phyloP scores from a whole-genome alignment of 2,797 vertebrate genomes.

The Florisuga fusca region DNA sequence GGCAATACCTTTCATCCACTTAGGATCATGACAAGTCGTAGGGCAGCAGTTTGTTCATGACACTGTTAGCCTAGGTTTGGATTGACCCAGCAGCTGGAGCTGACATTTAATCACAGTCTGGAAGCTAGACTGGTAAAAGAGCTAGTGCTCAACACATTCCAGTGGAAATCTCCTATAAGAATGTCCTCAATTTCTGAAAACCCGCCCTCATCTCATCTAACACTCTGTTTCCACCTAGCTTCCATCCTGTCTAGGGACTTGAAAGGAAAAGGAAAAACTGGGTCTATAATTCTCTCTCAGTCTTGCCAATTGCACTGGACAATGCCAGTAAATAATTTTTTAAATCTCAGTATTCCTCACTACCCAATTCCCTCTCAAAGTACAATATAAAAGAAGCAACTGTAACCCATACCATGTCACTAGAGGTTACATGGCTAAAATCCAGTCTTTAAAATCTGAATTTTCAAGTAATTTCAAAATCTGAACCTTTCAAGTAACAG shows the following conservation, averaged over 20 bases:
- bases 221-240: neutral
- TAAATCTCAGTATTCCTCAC: neutral
- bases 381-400: neutral
- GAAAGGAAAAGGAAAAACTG: neutral
- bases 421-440: neutral
- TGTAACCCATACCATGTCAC: rapidly evolving
- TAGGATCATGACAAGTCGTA: neutral
- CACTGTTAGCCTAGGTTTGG: neutral
- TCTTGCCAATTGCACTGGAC: neutral
- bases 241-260: neutral
- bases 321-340: neutral
- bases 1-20: neutral
- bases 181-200: neutral
- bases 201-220: neutral
- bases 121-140: neutral
- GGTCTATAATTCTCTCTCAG: neutral
- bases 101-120: neutral
- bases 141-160: neutral
- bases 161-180: neutral
- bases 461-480: neutral
- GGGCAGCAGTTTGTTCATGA: neutral
- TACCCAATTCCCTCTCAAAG: neutral
- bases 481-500: neutral
- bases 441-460: neutral
- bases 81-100: neutral